Evolutionary conservation across 2,113 vertebrate genomes (phyloP), one percentile per base, ranked within the genome.

Genomic region (Corythaeola cristata): DNA sequence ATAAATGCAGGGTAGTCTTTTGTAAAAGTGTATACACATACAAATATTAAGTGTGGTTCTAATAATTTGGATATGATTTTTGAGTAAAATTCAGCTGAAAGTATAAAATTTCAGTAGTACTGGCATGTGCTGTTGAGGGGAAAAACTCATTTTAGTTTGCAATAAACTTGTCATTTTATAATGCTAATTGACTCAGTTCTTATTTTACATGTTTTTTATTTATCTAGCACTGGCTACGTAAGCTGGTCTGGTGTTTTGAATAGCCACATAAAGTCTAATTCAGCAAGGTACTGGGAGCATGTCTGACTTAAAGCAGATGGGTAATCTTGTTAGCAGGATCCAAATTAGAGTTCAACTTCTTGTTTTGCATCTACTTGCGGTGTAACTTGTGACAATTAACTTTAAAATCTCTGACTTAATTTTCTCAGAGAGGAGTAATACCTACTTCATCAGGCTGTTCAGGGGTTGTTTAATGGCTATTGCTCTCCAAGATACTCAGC

Each of bases 121-220:
- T 83, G 83, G 77, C 74, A 88, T 79, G 67, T 95, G 80, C 87
- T 76, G 56, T 64, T 93, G 62, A 82, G 44, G 12, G 45, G 30
- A 28, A 55, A 52, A 85, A 21, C 16, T 86, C 12, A 21, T 60
- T 55, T 81, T 58, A 55, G 58, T 71, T 60, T 85, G 66, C 78
- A 97, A 93, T 96, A 96, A 95, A 95, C 37, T 76, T 81, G 18
- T 69, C 39, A 92, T 96, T 97, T 95, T 76, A 62, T 93, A 85
- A 77, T 55, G 83, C 45, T 93, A n/a, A 71, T 90, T 87, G 87
- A 45, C 44, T 91, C 58, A 5, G 32, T 89, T 89, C n/a, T 71
- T 95, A 64, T 21, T 96, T 89, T 64, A 44, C 17, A 4, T 59
- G 22, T 9, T 53, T 93, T 85, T 89, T 68, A 71, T 77, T 83